Evolutionary conservation across 2,113 vertebrate species (phyloP).

Genomic region (Balaeniceps rex): DNA sequence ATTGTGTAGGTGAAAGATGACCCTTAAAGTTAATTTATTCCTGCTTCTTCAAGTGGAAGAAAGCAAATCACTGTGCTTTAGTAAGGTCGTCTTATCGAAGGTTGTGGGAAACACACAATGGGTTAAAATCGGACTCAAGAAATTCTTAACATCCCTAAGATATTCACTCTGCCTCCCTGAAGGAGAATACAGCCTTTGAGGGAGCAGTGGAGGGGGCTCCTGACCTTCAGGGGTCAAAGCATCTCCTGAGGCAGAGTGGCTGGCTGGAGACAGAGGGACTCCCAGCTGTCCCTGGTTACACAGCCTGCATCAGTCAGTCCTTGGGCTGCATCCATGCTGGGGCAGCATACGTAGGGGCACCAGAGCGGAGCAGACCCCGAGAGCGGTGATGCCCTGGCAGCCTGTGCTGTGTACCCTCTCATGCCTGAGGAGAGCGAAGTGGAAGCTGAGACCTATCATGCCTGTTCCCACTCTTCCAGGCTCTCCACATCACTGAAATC

Average conservation of each 20-base stretch:
- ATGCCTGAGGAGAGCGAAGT: background rate
- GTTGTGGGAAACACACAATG: background rate
- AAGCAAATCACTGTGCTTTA: background rate
- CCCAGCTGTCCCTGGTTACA: background rate
- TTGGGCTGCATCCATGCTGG: background rate
- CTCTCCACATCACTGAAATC: background rate
- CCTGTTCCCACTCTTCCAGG: background rate
- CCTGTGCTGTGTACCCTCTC: background rate
- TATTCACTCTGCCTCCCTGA: background rate
- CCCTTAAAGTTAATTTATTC: background rate
- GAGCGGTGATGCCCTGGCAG: fast-evolving
- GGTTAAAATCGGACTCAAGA: background rate
- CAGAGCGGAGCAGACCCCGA: fast-evolving
- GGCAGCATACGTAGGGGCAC: fast-evolving
- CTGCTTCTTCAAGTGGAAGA: background rate
- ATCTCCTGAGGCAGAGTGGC: background rate
- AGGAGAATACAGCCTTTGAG: background rate
- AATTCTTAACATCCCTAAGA: background rate
- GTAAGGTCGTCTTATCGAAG: background rate
- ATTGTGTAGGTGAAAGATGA: background rate
- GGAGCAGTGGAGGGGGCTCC: background rate
- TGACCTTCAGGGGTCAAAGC: background rate
- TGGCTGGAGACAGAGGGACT: background rate
- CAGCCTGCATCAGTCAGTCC: background rate
- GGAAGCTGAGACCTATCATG: background rate